These are phyloP conservation scores for Agrotis puta DNA, from an alignment of 2,888 invertebrate genomes.

Conservation along the genomic window DNA sequence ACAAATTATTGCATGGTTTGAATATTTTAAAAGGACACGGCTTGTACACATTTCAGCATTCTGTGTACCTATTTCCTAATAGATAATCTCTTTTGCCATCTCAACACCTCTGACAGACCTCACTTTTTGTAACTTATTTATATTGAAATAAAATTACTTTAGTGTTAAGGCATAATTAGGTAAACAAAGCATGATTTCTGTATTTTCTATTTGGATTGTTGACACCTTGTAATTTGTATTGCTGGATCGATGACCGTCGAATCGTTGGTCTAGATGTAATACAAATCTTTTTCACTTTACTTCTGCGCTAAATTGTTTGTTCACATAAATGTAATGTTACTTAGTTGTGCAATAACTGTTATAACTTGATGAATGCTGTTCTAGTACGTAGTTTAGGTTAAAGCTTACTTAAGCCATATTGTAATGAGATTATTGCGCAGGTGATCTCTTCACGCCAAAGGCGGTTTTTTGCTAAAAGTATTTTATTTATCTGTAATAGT, in stretches of 20 bases:
- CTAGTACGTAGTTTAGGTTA: constrained; percentile 73
- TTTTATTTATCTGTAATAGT: constrained; percentile 70
- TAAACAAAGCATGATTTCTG: constrained; percentile 51
- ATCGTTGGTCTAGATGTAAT: constrained; percentile 18
- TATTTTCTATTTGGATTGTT: constrained; percentile 62
- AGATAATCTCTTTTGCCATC: constrained; percentile 60
- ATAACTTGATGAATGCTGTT: constrained; percentile 67
- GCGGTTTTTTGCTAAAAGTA: constrained; percentile 78
- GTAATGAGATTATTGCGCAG: constrained; percentile 82
- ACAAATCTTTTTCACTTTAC: constrained; percentile 33
- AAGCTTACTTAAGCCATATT: constrained; percentile 78
- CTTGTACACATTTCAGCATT: constrained; percentile 48
- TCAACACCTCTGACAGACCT: constrained; percentile 68
- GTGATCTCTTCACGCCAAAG: constrained; percentile 84
- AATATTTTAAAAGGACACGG: constrained; percentile 41
- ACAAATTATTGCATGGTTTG: constrained; percentile 55
- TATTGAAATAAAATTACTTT: constrained; percentile 61
- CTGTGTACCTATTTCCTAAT: constrained; percentile 47
- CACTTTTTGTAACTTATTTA: constrained; percentile 69
- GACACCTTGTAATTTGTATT: constrained; percentile 42
- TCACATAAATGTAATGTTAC: constrained; percentile 62
- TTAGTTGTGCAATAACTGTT: constrained; percentile 76
- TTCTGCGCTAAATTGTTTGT: constrained; percentile 64
- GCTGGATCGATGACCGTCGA: constrained; percentile 16
- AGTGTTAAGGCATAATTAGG: constrained; percentile 62